Evolutionary conservation across 2,797 vertebrate genomes (phyloP).

Genomic region (Phalanger gymnotis): DNA sequence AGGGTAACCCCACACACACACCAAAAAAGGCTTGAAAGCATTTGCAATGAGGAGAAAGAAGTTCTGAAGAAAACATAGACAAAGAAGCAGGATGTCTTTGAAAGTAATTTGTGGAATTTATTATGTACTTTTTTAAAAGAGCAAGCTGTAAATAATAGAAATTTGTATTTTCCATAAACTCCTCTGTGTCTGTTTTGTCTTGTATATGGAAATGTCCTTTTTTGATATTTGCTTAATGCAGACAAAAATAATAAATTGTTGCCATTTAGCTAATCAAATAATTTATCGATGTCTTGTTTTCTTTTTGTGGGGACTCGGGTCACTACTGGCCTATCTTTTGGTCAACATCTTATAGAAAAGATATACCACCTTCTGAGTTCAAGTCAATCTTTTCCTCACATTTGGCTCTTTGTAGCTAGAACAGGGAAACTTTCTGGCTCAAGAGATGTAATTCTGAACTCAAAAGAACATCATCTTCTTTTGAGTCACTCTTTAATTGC

Average conservation of each 20-base stretch:
- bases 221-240: not conserved
- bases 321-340: not conserved
- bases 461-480: conserved; percentile 4
- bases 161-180: not conserved
- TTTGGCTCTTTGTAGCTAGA: conserved; percentile 1
- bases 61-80: not conserved
- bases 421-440: not conserved
- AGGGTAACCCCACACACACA: too few species aligned
- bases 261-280: not conserved
- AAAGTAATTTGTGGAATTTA: not conserved
- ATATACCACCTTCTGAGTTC: not conserved
- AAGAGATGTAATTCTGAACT: not conserved
- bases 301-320: not conserved
- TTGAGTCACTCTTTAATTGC: conserved; percentile 47
- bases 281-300: not conserved
- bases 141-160: not conserved
- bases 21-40: not conserved
- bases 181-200: not conserved
- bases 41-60: not conserved
- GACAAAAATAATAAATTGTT: not conserved
- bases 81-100: not conserved
- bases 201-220: not conserved
- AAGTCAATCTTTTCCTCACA: not conserved
- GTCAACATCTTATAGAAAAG: conserved; percentile 12
- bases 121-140: not conserved